Evolutionary conservation across 2,113 vertebrate species (phyloP).

Genomic region (Nyctereutes procyonoides): DNA sequence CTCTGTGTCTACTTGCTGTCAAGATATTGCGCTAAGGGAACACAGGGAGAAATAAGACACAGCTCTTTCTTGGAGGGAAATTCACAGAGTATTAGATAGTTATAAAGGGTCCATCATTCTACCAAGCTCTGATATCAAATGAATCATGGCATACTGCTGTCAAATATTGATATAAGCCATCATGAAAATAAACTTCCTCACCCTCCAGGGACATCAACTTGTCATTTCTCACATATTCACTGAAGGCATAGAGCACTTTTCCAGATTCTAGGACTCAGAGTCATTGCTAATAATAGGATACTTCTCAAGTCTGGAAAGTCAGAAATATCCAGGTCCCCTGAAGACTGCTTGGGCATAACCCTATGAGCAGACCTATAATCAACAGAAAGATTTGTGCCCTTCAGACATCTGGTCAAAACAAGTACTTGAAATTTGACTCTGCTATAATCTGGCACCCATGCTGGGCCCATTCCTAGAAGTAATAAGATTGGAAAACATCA

Average conservation of each 20-base stretch:
- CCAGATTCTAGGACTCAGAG: not conserved
- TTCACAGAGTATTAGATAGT: not conserved
- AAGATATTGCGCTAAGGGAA: not conserved
- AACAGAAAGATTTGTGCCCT: not conserved
- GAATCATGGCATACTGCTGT: not conserved
- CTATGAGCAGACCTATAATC: not conserved
- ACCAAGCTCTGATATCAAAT: not conserved
- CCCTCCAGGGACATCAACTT: not conserved
- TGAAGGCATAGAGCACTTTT: not conserved
- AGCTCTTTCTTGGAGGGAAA: not conserved
- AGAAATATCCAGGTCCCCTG: not conserved
- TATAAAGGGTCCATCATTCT: not conserved
- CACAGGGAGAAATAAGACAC: not conserved
- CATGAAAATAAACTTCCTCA: slow-evolving; percentile 15
- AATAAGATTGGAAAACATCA: not conserved
- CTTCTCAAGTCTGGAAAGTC: not conserved
- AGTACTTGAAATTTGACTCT: not conserved
- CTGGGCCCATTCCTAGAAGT: not conserved
- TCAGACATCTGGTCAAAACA: slow-evolving; percentile 22
- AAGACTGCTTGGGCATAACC: not conserved
- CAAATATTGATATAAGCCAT: not conserved
- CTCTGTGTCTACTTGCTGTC: not conserved
- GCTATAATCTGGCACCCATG: not conserved
- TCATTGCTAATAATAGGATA: not conserved
- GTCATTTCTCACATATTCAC: not conserved